Conservation (phyloP, 2,888 invertebrate species). For the Zeuzera pyrina region DNA sequence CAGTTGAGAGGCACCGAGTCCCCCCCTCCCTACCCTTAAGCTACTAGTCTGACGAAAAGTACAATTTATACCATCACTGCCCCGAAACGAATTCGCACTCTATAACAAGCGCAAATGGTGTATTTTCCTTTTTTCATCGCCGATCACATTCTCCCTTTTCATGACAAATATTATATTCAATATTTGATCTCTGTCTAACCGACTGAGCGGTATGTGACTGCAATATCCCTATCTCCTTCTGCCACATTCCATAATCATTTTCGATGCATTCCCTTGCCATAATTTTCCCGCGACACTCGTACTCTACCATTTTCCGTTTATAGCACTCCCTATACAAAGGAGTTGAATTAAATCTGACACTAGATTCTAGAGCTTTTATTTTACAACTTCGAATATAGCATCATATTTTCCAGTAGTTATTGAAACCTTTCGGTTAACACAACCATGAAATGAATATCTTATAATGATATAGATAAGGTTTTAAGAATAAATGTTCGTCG, state of each 20-base stretch:
- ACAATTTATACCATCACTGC: slow-evolving; percentile 33
- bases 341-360: slow-evolving; percentile 12
- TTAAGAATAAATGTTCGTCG: too few species aligned
- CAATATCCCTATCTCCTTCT: slow-evolving; percentile 59
- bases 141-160: slow-evolving; percentile 38
- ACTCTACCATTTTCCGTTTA: slow-evolving; percentile 42
- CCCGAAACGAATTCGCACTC: slow-evolving; percentile 34
- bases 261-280: slow-evolving; percentile 69
- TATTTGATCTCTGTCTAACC: slow-evolving; percentile 74
- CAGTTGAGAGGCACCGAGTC: slow-evolving; percentile 69
- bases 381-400: too few species aligned
- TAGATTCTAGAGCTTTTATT: too few species aligned
- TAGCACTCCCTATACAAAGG: slow-evolving; percentile 25
- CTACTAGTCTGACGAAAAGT: slow-evolving; percentile 23
- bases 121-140: slow-evolving; percentile 30
- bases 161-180: slow-evolving; percentile 48
- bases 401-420: too few species aligned
- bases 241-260: slow-evolving; percentile 69
- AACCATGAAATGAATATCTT: too few species aligned
- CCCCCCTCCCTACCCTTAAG: slow-evolving; percentile 41
- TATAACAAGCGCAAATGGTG: slow-evolving; percentile 30
- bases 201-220: slow-evolving; percentile 58
- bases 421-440: too few species aligned
- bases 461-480: too few species aligned
- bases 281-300: slow-evolving; percentile 63